Percentiles rank a stretch among this genome's conserved stretches.
Conservation (phyloP, 2,888 invertebrate species). For the Tiliacea aurago region DNA sequence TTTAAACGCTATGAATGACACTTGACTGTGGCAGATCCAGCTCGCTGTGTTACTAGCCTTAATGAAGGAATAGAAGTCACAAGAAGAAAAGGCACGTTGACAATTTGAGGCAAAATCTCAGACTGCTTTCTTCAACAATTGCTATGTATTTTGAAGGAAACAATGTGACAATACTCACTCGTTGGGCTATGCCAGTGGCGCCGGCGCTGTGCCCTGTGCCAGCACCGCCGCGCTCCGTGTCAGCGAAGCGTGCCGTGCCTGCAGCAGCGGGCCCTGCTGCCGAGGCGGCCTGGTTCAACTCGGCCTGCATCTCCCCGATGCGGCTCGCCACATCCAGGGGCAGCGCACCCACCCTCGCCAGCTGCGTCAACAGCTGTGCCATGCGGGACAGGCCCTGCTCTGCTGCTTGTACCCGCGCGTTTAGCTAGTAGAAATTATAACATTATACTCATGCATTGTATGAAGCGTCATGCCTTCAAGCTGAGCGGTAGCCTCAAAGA, state of each 20-base stretch:
- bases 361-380: constrained; percentile 52
- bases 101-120: too few relatives aligned
- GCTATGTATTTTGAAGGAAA: too few relatives aligned
- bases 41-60: too few relatives aligned
- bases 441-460: not conserved
- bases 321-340: constrained; percentile 24
- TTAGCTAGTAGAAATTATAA: constrained; percentile 34
- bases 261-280: not conserved
- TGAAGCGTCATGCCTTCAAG: not conserved
- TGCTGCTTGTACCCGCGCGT: constrained; percentile 52
- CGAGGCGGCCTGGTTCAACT: not conserved
- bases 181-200: too few relatives aligned
- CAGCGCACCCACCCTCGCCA: constrained; percentile 39
- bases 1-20: too few relatives aligned
- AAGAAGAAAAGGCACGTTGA: too few relatives aligned
- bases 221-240: not conserved
- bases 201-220: not conserved
- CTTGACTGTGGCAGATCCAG: too few relatives aligned
- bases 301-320: constrained; percentile 21
- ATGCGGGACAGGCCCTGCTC: constrained; percentile 50
- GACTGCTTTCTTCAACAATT: too few relatives aligned
- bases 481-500: not conserved
- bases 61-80: too few relatives aligned
- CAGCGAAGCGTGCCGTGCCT: not conserved
- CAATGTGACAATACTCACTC: not conserved